Conservation (phyloP, 1,140 invertebrate species). For the Heliothis subflexa region DNA sequence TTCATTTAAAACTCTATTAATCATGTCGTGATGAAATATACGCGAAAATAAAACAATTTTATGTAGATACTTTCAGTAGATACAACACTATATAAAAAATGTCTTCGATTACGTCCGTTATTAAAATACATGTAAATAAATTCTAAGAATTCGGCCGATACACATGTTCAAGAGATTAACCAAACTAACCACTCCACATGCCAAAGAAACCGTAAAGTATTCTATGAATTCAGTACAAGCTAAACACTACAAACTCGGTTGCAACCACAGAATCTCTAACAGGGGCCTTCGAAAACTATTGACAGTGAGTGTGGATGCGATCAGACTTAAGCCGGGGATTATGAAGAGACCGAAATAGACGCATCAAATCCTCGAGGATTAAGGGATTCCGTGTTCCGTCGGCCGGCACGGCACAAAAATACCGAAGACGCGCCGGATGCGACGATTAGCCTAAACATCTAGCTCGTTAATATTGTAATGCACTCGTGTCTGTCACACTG, state of each 20-base stretch:
- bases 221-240: constrained; percentile 72
- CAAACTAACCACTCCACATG: constrained; percentile 61
- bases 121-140: constrained; percentile 1
- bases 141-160: constrained; percentile 43
- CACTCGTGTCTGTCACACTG: constrained; percentile 59
- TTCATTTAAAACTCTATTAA: constrained; percentile 46
- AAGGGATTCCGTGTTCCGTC: constrained; percentile 84
- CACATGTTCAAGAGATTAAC: constrained; percentile 71
- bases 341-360: constrained; percentile 85
- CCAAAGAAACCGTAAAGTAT: constrained; percentile 80
- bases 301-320: constrained; percentile 85
- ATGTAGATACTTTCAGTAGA: not conserved
- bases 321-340: constrained; percentile 84
- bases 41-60: not conserved
- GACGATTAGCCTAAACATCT: constrained; percentile 83
- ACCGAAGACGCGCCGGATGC: constrained; percentile 82
- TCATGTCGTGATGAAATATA: constrained; percentile 28
- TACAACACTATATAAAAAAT: not conserved
- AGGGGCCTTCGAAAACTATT: constrained; percentile 84
- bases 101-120: not conserved
- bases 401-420: constrained; percentile 83
- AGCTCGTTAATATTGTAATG: constrained; percentile 75
- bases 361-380: constrained; percentile 83
- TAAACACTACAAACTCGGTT: constrained; percentile 76
- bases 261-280: constrained; percentile 82